Evolutionary conservation across 2,797 vertebrate genomes (phyloP), one percentile per base, ranked within the genome.

Genomic region (Phrynocephalus forsythii): DNA sequence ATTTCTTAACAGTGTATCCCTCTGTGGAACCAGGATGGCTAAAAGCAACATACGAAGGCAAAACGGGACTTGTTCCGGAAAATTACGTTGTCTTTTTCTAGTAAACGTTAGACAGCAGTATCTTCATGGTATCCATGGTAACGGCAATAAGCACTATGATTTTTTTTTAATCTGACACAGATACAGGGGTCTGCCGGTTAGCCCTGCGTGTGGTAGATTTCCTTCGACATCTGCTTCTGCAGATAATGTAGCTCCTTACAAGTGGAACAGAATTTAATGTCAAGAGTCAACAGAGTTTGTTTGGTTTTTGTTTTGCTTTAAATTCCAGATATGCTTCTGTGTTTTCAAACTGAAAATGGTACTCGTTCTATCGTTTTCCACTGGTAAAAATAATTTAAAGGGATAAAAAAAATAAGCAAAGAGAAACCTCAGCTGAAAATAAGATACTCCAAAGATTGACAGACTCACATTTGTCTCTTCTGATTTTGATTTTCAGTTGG

Each of bases 21-120:
- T 99, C 99, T 28, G 97, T 99, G 94, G 98, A 99, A 96, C 99
- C 98, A 68, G 98, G 98, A 92, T 99, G 99, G 98, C 96, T 99
- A 90, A 98, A 99, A 95, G 98, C 98, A 92, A 99, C 98, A 28
- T 98, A 98, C 18, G 97, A 99, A 95, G 98, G 98, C 86, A 98
- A 96, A 97, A 99, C 98, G 73, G 98, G 98, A 94, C 97, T 99
- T 76, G 97, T 99, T 95, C 98, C 98, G 84, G 98, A 98, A 95
- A 99, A 99, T 96, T 99, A 99, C 80, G 98, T 99, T 77, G 96
- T 98, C 96, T 99, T 98, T 96, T 96, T 98, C 94, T 99, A 97
- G 97, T 91, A 90, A 91, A 90, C 63, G 94, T 94, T 91, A 93
- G 96, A 96, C 93, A 91, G 93, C 91, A 92, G 95, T 94, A 97